Evolutionary conservation across 2,113 vertebrate species (phyloP).

Genomic region (Vimba vimba): DNA sequence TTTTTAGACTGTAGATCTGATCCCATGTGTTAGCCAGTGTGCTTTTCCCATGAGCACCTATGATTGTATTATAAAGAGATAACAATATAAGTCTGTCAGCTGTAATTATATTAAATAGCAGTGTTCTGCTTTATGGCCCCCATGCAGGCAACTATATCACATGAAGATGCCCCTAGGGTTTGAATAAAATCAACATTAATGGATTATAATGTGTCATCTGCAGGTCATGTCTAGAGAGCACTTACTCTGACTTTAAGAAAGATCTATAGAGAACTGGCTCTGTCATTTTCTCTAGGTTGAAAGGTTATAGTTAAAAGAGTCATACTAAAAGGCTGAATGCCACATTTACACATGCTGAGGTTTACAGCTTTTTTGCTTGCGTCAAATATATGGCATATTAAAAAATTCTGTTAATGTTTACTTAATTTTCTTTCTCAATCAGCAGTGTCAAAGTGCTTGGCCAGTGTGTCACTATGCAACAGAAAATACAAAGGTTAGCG

Average conservation of each 20-base stretch:
- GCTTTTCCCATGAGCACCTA: neutral
- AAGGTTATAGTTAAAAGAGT: neutral
- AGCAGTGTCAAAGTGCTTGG: neutral
- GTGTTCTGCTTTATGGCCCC: conserved; percentile 44
- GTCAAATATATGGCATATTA: neutral
- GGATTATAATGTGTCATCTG: neutral
- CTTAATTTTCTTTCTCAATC: neutral
- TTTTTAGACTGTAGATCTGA: neutral
- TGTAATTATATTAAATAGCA: conserved; percentile 54
- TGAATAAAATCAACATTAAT: neutral
- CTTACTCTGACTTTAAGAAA: neutral
- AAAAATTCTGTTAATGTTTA: neutral
- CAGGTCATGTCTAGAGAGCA: neutral
- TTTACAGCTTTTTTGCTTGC: neutral
- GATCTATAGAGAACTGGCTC: neutral
- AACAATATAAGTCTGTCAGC: neutral
- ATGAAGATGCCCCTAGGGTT: neutral
- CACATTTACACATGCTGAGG: neutral
- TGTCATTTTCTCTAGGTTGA: neutral
- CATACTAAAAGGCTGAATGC: neutral
- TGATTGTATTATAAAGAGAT: conserved; percentile 54
- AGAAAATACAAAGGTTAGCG: neutral
- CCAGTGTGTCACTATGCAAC: neutral
- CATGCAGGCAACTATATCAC: neutral
- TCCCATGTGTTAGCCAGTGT: conserved; percentile 1